Evolutionary conservation across 1,140 invertebrate genomes (phyloP), one percentile per base, ranked within the genome.

Genomic region (Pantala flavescens): DNA sequence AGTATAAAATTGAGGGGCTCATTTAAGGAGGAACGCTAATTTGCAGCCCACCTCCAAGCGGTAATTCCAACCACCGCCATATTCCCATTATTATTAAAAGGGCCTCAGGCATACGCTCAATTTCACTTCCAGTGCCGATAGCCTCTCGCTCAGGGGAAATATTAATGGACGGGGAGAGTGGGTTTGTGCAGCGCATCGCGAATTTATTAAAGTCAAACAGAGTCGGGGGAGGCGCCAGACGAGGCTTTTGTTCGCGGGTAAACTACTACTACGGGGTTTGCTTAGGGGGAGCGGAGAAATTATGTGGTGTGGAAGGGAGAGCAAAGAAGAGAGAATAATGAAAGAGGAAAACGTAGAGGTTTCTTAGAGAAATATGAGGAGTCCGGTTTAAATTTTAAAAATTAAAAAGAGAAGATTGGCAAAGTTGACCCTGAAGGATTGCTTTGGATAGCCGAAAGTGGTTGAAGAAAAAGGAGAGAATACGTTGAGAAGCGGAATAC

Each of bases 61-160:
- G 49, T 63, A 63, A 63, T 63, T 63, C n/a, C 49, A 63, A 5
- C 49, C 49, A 63, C 49, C 49, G 3, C 12, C 3, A 16, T 63
- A 63, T 63, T 63, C 49, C 49, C 49, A 63, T 63, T 63, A 63
- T 63, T 63, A 63, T 63, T 63, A 63, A 63, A 63, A 63, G 49
- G 16, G 16, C 49, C 49, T 1, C n/a, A 16, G 14, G 16, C 49
- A 63, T 63, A 63, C 49, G 49, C 49, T 63, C 49, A 63, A 63
- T 63, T 63, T 63, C 49, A 63, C 49, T 63, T 16, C 49, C 49
- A 21, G 16, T 63, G 16, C 49, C 49, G 49, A 63, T 63, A 21
- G 49, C n/a, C 49, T 63, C 49, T 21, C 49, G 49, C 49, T 36
- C 49, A 21, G 49, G 49, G 49, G 49, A 63, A 63, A 63, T 63